Base-by-base conservation (phyloP, 2,888 invertebrate species). In the Thymelicus lineola region DNA sequence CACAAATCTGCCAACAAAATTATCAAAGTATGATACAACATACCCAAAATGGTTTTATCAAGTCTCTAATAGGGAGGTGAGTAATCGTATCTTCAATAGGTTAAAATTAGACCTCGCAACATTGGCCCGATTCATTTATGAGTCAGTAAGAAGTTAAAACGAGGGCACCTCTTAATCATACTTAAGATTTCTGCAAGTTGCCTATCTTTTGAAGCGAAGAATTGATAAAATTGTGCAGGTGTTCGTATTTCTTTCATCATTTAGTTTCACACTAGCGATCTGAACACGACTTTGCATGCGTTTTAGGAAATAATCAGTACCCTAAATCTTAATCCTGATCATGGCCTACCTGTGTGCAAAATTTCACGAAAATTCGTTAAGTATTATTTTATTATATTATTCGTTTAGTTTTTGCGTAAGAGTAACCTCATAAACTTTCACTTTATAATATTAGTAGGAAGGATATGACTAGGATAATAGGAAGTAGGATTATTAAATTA, bases 1-100 rank as follows among this genome's bases (percentile, higher is more conserved):
- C 99, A 87, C 98, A 98, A 60, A 99, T 90, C 94, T 94, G 80
- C 15, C 76, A 79, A 60, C 45, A 70, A 62, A 55, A n/a, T n/a
- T 36, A 61, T 55, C 35, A 48, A 57, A 57, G 45, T 50, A 50
- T 50, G 48, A 50, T 50, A 50, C 48, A 50, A 17, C 17, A 50
- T 50, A 50, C 48, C 15, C 57, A n/a, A 55, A 42, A 48, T 17
- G 35, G 48, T 38, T 45, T 60, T 48, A 58, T 58, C 20, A 17
- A 45, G 15, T 0, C 4, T 45, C 9, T 46, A 46, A n/a, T 7
- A 46, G 45, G 14, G 20, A 20, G 55, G 35, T 69, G 69, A 69
- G 63, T 64, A 69, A 69, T 58, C 57, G n/a, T 58, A 42, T 58
- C 38, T 58, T 48, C 38, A 59, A 38, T 63, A 67, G n/a, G 50